Base-by-base conservation (phyloP, 2,113 vertebrate species). In the Petaurus breviceps region DNA sequence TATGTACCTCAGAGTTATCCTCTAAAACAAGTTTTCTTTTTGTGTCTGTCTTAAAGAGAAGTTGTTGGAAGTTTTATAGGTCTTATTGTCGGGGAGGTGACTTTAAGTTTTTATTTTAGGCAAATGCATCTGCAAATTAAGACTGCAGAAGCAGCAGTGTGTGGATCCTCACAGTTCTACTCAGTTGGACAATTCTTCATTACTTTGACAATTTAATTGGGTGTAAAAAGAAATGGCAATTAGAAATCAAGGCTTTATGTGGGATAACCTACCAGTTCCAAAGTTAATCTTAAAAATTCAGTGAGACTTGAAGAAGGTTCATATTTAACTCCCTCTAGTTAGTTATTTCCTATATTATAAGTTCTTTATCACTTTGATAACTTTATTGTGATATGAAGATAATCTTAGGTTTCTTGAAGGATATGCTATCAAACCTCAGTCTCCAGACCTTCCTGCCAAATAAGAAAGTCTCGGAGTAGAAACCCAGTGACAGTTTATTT, bases 171-270 rank as follows among this genome's bases (percentile, higher is more conserved):
- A 91, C 89, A 95, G 93, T 95, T 97, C 57, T 51, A 95, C 94
- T 96, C 43, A 49, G 95, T 91, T 92, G 97, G 95, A 95, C 95
- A 96, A 49, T 97, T 97, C 94, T 98, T 90, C 94, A 96, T 95
- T 96, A 89, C 53, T 68, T 54, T 94, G 96, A 96, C 93, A 96
- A 49, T 97, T 98, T 98, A 98, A 95, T 96, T 97, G 93, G 43
- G 90, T 97, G 89, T 98, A 93, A 97, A 97, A 98, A 94, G 43
- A 91, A 98, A 96, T 92, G 92, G 46, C 68, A 97, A 90, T 97
- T 97, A 96, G 92, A 97, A 98, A 97, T 95, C 95, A 96, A 96
- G 91, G 26, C 94, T 97, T 94, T 95, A 96, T 91, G 61, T 97
- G 92, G n/a, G 53, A 92, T 57, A 93, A 47, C 53, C 52, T 97